These are phyloP conservation scores for Sycophila texana DNA, from an alignment of 2,888 invertebrate genomes.

Conservation along the genomic window DNA sequence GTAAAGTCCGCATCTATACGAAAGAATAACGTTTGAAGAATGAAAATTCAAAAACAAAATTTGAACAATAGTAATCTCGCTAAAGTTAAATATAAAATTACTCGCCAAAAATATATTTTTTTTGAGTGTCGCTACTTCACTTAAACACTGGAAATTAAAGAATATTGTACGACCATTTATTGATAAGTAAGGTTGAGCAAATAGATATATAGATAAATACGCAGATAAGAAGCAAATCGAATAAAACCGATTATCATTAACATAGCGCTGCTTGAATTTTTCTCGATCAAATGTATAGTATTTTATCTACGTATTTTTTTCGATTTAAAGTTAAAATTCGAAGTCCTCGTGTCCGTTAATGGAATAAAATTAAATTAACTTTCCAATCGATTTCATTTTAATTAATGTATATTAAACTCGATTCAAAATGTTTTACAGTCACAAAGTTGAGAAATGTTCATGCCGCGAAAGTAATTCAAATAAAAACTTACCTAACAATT, in stretches of 20 bases:
- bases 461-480: no score
- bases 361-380: not conserved
- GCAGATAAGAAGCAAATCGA: constrained; percentile 38
- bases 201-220: constrained; percentile 37
- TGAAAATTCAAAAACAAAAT: no score
- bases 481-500: no score
- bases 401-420: not conserved
- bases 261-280: not conserved
- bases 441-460: not conserved
- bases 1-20: no score
- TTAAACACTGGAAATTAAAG: not conserved
- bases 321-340: not conserved
- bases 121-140: no score
- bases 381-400: not conserved
- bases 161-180: constrained; percentile 19
- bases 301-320: not conserved
- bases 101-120: no score
- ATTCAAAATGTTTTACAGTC: not conserved
- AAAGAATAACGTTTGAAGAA: no score
- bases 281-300: not conserved
- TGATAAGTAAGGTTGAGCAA: constrained; percentile 30
- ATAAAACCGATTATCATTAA: constrained; percentile 37
- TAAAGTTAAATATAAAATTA: no score
- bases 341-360: not conserved
- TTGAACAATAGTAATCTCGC: no score